phyloP scores from a whole-genome alignment of 2,888 invertebrate species.

The Nematopogon swammerdamellus region DNA sequence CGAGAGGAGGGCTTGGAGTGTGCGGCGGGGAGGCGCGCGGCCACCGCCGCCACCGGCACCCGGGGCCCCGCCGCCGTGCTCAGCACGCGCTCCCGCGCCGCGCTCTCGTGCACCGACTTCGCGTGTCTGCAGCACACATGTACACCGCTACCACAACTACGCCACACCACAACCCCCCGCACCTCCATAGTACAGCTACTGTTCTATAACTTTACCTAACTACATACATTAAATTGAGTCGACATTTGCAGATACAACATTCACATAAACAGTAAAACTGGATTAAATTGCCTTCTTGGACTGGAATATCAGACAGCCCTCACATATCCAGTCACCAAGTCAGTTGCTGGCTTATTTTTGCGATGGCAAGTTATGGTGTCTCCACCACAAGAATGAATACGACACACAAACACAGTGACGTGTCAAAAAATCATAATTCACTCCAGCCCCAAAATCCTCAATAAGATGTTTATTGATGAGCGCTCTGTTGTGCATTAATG shows the following conservation, averaged over 20 bases:
- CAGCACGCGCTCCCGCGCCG: slow-evolving; percentile 56
- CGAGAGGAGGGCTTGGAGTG: slow-evolving; percentile 33
- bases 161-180: neutral
- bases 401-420: too few relatives aligned
- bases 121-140: slow-evolving; percentile 40
- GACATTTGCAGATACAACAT: neutral
- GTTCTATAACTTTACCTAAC: neutral
- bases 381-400: too few relatives aligned
- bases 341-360: too few relatives aligned
- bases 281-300: too few relatives aligned
- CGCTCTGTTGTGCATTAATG: too few relatives aligned
- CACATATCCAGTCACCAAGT: too few relatives aligned
- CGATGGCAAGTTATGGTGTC: too few relatives aligned
- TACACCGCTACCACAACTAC: neutral
- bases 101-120: slow-evolving; percentile 57
- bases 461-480: too few relatives aligned
- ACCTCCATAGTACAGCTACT: neutral
- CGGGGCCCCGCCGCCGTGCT: slow-evolving; percentile 22
- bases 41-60: slow-evolving; percentile 52
- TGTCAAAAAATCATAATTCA: too few relatives aligned
- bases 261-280: neutral
- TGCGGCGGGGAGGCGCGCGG: slow-evolving; percentile 33
- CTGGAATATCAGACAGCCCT: too few relatives aligned
- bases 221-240: neutral
- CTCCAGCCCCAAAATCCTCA: too few relatives aligned